These are phyloP conservation scores for Sylvicola cinctus DNA, from an alignment of 2,888 invertebrate genomes.

Conservation along the genomic window DNA sequence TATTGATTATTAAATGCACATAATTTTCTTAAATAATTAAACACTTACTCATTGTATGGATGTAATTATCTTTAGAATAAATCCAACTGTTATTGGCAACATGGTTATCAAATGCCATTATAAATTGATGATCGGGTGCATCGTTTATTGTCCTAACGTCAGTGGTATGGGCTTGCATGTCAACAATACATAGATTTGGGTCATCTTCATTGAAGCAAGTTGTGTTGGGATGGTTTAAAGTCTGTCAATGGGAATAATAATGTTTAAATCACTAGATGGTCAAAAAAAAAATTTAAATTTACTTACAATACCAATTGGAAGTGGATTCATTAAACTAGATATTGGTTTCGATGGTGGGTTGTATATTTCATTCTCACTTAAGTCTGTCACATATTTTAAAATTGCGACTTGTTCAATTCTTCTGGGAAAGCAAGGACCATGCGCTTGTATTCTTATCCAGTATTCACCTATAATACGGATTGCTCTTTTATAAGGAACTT, in stretches of 20 bases:
- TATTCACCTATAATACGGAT: constrained; percentile 27
- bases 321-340: background rate
- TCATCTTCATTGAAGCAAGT: constrained; percentile 8
- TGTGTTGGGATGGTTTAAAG: constrained; percentile 14
- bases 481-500: no score
- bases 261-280: no score
- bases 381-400: constrained; percentile 9
- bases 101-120: constrained; percentile 13
- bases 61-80: constrained; percentile 10
- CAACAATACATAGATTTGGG: constrained; percentile 10
- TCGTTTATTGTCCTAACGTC: constrained; percentile 8
- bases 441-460: constrained; percentile 13
- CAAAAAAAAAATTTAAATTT: constrained; percentile 15
- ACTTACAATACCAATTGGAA: constrained; percentile 8
- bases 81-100: constrained; percentile 11
- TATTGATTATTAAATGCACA: constrained; percentile 6
- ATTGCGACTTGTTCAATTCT: constrained; percentile 14
- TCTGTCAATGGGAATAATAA: constrained; percentile 6
- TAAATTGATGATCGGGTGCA: constrained; percentile 15
- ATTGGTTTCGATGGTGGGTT: constrained; percentile 3
- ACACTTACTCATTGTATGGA: constrained; percentile 13
- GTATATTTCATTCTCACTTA: constrained; percentile 3
- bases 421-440: constrained; percentile 11
- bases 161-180: constrained; percentile 8
- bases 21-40: no score